Evolutionary conservation across 2,797 vertebrate genomes (phyloP), one percentile per base, ranked within the genome.

Genomic region (Peromyscus aztecus): DNA sequence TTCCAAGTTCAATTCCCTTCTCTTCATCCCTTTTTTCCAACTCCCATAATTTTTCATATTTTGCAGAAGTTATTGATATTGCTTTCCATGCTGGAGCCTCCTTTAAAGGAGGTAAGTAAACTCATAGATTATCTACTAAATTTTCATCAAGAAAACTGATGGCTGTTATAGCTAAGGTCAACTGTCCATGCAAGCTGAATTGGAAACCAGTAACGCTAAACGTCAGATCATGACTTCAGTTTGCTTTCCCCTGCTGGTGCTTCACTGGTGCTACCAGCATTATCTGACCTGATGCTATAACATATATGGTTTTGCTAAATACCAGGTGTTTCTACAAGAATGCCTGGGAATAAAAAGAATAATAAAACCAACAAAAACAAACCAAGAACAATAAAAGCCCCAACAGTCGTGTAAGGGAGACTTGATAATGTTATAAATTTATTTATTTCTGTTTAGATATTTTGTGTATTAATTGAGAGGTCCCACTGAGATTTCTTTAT

Each of bases 41-140:
- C 2, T 65, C 29, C 46, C 63, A 37, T 82, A 63, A 55, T 90
- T 94, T 90, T 78, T 77, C 7, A 9, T 84, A 0, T 40, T 89
- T 95, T 87, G 69, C 24, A 89, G 88, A 76, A 77, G n/a, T 78
- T 65, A 40, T 94, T 89, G 71, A 71, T 98, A 71, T 98, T 97
- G 46, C 49, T 91, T 82, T 63, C 52, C 14, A 14, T 73, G 40
- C 9, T 90, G 76, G 91, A 92, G 52, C 27, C 49, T 37, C 11
- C 89, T 94, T 96, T 97, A 67, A 96, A 85, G 84, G 67, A 52
- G 65, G 21, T 65, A 46, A 57, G 43, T 46, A 46, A 82, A 63
- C 6, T 29, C 59, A 65, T 24, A 24, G 71, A 19, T 89, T 96
- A 95, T 93, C 49, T 88, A 8, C 89, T 55, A 65, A 86, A 71